phyloP scores from a whole-genome alignment of 2,113 vertebrate genomes.

The Chaetops frenatus region DNA sequence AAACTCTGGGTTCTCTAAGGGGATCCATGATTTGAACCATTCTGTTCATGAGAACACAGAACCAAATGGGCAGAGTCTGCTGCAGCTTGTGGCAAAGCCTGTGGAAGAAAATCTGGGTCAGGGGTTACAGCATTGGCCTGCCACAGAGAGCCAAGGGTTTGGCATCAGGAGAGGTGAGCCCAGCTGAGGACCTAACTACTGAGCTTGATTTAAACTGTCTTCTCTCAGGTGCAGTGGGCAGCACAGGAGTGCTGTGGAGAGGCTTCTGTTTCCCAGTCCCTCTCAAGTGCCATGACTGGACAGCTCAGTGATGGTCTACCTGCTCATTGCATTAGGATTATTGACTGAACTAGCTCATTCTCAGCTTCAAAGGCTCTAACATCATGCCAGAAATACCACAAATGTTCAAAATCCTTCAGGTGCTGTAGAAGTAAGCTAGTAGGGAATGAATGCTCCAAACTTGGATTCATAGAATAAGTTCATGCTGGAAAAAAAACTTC shows the following conservation, averaged over 20 bases:
- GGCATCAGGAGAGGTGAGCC: neutral
- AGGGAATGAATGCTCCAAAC: neutral
- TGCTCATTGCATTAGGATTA: neutral
- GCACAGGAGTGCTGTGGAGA: neutral
- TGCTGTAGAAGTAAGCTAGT: neutral
- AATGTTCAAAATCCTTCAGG: neutral
- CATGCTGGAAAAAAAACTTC: neutral
- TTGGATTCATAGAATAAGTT: neutral
- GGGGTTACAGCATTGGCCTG: neutral
- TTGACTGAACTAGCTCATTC: neutral
- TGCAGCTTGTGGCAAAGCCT: neutral
- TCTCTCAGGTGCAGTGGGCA: neutral
- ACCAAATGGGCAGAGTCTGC: neutral
- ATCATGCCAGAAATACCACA: neutral
- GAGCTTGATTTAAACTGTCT: neutral
- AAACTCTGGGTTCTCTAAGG: neutral
- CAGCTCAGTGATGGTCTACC: neutral
- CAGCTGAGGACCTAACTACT: neutral
- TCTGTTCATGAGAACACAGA: neutral
- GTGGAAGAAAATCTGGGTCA: neutral
- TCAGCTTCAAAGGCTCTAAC: neutral
- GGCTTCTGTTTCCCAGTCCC: no score
- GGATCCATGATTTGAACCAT: neutral
- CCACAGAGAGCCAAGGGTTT: neutral
- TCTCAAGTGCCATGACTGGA: rapidly evolving